These are phyloP conservation scores for Fragum fragum DNA, from an alignment of 2,888 invertebrate genomes.

Conservation along the genomic window DNA sequence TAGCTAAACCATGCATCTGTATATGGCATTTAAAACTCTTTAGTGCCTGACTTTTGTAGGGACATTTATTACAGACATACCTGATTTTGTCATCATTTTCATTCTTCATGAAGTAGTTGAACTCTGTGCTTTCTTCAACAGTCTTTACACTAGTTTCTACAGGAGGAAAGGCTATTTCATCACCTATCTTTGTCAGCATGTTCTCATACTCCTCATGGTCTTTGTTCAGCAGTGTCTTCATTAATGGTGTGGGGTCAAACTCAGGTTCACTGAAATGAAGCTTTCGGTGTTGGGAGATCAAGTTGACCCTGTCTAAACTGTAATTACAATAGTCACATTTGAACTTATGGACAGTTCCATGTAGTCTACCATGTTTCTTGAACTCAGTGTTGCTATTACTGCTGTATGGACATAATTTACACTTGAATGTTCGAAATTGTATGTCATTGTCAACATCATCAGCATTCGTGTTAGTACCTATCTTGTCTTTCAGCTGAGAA, in stretches of 20 bases:
- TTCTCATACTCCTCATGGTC: slow-evolving; percentile 56
- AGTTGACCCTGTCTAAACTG: slow-evolving; percentile 71
- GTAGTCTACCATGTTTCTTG: slow-evolving; percentile 74
- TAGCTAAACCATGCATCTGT: slow-evolving; percentile 79
- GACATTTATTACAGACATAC: slow-evolving; percentile 76
- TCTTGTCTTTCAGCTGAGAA: slow-evolving; percentile 28
- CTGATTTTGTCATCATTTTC: slow-evolving; percentile 68
- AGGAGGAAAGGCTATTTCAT: slow-evolving; percentile 60
- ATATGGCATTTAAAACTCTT: slow-evolving; percentile 79
- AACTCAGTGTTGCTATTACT: slow-evolving; percentile 74
- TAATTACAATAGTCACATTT: slow-evolving; percentile 75
- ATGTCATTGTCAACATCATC: slow-evolving; percentile 70
- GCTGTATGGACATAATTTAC: slow-evolving; percentile 74
- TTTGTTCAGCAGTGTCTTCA: slow-evolving; percentile 66
- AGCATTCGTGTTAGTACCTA: slow-evolving; percentile 56
- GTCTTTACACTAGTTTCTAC: slow-evolving; percentile 43
- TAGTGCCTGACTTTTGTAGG: slow-evolving; percentile 77
- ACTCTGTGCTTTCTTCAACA: slow-evolving; percentile 37
- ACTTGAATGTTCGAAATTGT: slow-evolving; percentile 65
- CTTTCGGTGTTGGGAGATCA: slow-evolving; percentile 73
- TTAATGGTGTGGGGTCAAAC: slow-evolving; percentile 68
- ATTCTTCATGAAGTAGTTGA: slow-evolving; percentile 36
- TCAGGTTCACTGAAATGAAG: slow-evolving; percentile 74
- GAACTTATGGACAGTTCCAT: slow-evolving; percentile 66
- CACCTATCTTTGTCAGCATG: slow-evolving; percentile 49